Conservation (phyloP, 2,797 vertebrate genomes). For the Liasis olivaceus region DNA sequence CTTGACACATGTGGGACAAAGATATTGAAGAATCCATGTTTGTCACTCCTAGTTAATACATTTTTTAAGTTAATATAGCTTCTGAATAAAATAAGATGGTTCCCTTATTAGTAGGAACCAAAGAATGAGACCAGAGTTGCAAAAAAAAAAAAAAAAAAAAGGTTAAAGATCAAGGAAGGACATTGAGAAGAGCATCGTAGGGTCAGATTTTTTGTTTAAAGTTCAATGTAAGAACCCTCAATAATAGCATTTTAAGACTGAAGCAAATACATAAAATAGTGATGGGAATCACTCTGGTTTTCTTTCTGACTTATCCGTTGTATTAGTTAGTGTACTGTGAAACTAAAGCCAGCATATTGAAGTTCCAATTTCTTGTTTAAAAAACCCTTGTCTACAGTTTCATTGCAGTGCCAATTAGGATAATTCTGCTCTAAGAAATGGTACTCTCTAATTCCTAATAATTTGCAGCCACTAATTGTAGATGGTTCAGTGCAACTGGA, state of each 20-base stretch:
- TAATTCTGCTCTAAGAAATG: neutral
- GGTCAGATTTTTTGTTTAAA: neutral
- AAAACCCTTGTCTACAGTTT: neutral
- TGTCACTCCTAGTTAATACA: neutral
- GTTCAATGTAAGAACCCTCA: neutral
- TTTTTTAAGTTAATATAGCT: neutral
- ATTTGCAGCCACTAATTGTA: conserved; percentile 17
- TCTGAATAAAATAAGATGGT: neutral
- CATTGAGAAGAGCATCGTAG: neutral
- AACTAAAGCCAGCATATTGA: neutral
- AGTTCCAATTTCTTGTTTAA: neutral
- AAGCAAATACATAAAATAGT: neutral
- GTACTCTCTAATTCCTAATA: neutral
- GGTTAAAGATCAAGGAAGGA: neutral
- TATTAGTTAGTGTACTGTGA: neutral
- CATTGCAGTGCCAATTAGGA: neutral
- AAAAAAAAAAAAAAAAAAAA: neutral
- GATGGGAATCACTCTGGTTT: neutral
- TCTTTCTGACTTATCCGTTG: neutral
- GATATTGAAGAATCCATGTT: neutral
- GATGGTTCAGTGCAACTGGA: conserved; percentile 9
- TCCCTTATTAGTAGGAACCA: neutral
- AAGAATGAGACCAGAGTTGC: neutral
- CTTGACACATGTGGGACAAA: neutral
- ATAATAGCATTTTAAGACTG: neutral